Evolutionary conservation across 2,888 invertebrate genomes (phyloP), one percentile per base, ranked within the genome.

Genomic region (Chelonus formosanus): DNA sequence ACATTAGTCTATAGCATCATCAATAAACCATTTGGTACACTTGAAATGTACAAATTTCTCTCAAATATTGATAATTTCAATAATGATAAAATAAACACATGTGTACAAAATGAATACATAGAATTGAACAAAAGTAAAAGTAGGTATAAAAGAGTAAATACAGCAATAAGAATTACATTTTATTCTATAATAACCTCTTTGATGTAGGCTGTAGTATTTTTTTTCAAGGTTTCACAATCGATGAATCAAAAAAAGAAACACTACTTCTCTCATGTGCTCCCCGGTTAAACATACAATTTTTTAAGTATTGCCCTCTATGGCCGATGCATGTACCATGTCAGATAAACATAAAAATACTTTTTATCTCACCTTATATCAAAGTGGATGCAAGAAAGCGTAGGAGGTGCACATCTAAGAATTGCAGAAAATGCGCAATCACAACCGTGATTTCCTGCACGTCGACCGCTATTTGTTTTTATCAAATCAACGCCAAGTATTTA

Each of bases 191-290:
- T 65, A 58, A 43, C 47, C 65, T 65, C 57, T 45, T 45, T 31
- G 10, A 45, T 48, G 43, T 44, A 32, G 40, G 2, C 20, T 53
- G 34, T 40, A 34, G 54, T 61, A 20, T 61, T 50, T 56, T 59
- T 57, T 61, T 65, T 58, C 43, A 70, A 70, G 62, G 60, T 70
- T 70, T 58, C 68, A 67, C 68, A 70, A 69, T 70, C 67, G 67
- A 70, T 69, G 63, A 69, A 59, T 67, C 67, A 60, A 67, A 67
- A 66, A 66, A 50, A 52, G 57, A 61, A 57, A 61, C 50, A 61
- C 56, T 45, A 43, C 20, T 35, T 20, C 52, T 44, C 56, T 52
- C 61, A 36, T 50, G 43, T 45, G 50, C 36, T 61, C 52, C 61
- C 66, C 61, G 66, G 56, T 52, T 36, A 61, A 56, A 56, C 35